A percentile compares a stretch with the other conserved stretches of the same genome.
Evolutionary conservation across 1,140 invertebrate species (phyloP).

Genomic region (Hylaeus volcanicus): DNA sequence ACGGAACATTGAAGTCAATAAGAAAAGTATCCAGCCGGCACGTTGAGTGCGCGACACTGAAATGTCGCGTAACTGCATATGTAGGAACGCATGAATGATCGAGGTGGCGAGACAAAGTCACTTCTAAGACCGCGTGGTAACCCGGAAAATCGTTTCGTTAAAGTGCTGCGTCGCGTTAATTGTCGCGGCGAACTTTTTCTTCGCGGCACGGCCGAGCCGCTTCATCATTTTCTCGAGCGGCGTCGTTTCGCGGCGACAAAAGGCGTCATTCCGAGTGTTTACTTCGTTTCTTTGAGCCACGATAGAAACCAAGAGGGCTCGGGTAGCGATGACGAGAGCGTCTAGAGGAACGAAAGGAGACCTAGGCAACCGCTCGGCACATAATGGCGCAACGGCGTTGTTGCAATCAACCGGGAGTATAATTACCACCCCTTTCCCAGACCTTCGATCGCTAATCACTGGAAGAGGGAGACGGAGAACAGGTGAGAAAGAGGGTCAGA

Average conservation of each 20-base stretch:
- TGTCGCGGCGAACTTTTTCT: constrained; percentile 53
- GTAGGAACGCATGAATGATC: neutral
- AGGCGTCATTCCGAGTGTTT: constrained; percentile 35
- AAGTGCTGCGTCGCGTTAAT: constrained; percentile 58
- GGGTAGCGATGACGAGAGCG: constrained; percentile 2
- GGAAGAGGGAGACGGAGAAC: neutral
- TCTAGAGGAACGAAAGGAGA: constrained; percentile 17
- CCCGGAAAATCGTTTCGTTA: constrained; percentile 51
- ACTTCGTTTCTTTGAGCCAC: constrained; percentile 38
- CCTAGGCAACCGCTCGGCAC: constrained; percentile 48
- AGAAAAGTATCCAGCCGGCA: no score
- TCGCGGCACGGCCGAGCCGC: neutral
- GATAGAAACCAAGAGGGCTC: constrained; percentile 28
- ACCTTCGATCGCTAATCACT: constrained; percentile 56
- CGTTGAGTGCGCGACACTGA: no score
- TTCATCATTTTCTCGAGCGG: constrained; percentile 15
- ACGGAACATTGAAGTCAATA: no score
- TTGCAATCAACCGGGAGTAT: constrained; percentile 56
- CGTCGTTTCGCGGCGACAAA: constrained; percentile 27
- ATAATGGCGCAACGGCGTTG: constrained; percentile 60
- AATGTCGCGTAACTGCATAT: no score
- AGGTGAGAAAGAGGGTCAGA: neutral
- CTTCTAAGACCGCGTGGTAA: neutral
- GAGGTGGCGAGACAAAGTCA: neutral
- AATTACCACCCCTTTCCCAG: constrained; percentile 51